Evolutionary conservation across 2,888 invertebrate genomes (phyloP).

Genomic region (Frankliniella intonsa): DNA sequence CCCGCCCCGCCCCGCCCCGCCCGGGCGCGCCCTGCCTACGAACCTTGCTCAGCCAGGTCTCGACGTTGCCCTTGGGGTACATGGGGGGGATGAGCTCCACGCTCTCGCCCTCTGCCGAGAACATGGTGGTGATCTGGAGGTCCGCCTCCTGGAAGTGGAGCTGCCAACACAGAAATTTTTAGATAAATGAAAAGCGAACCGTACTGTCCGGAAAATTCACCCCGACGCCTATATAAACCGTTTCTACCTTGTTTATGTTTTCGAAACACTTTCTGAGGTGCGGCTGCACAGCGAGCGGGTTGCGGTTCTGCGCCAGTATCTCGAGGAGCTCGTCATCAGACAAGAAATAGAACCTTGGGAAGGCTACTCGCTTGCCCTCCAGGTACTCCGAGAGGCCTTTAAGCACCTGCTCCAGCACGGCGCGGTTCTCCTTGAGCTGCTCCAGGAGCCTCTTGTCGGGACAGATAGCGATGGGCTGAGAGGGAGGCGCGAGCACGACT

Average conservation of each 20-base stretch:
- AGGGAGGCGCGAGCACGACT: background rate
- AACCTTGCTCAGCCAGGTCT: slow-evolving; percentile 63
- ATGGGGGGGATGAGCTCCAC: slow-evolving; percentile 62
- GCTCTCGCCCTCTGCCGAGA: slow-evolving; percentile 69
- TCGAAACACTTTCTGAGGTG: slow-evolving; percentile 81
- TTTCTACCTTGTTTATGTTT: slow-evolving; percentile 53
- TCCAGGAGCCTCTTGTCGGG: slow-evolving; percentile 63
- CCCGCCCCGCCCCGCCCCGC: background rate
- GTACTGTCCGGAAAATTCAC: too few species aligned
- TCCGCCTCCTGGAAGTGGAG: slow-evolving; percentile 63
- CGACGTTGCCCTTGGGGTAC: slow-evolving; percentile 67
- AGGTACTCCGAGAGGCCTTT: slow-evolving; percentile 73
- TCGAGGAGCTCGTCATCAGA: slow-evolving; percentile 79
- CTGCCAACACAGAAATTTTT: slow-evolving; percentile 42
- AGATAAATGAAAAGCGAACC: slow-evolving; percentile 18
- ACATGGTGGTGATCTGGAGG: slow-evolving; percentile 66
- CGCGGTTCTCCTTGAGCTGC: slow-evolving; percentile 63
- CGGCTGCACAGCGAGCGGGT: slow-evolving; percentile 72
- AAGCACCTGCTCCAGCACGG: slow-evolving; percentile 65
- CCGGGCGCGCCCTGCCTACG: background rate
- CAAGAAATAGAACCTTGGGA: slow-evolving; percentile 75
- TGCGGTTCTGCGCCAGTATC: slow-evolving; percentile 72
- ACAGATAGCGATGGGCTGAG: slow-evolving; percentile 60
- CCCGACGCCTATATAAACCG: background rate
- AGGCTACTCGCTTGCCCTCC: slow-evolving; percentile 67